These are phyloP conservation scores for Paratrypauchen microcephalus DNA, from an alignment of 2,797 vertebrate species.

Conservation along the genomic window DNA sequence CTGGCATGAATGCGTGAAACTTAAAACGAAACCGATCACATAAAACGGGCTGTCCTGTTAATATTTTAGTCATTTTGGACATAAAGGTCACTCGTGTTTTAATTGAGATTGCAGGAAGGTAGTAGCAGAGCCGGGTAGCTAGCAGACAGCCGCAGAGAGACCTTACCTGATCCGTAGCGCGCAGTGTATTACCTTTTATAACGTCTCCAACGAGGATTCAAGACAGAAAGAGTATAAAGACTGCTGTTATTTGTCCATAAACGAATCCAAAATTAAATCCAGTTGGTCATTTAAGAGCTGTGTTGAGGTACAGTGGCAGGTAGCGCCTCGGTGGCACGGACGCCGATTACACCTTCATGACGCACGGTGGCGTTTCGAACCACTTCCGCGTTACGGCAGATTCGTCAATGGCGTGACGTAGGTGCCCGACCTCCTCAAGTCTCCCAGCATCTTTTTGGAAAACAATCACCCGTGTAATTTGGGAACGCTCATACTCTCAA, in stretches of 20 bases:
- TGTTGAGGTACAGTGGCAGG: constrained; percentile 13
- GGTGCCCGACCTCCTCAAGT: constrained; percentile 11
- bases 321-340: constrained; percentile 57
- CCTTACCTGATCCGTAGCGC: constrained; percentile 17
- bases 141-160: constrained; percentile 19
- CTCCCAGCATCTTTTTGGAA: no score
- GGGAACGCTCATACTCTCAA: no score
- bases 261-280: not conserved
- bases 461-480: no score
- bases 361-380: constrained; percentile 68
- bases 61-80: not conserved
- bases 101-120: constrained; percentile 15
- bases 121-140: constrained; percentile 38
- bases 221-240: not conserved
- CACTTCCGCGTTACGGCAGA: constrained; percentile 76
- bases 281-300: not conserved
- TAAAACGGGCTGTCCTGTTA: fast-evolving
- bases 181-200: constrained; percentile 11
- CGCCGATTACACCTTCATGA: constrained; percentile 76
- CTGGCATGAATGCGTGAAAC: not conserved
- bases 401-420: constrained; percentile 54
- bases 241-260: constrained; percentile 6
- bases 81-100: constrained; percentile 42
- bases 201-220: constrained; percentile 34
- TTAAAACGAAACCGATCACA: not conserved